phyloP scores from a whole-genome alignment of 2,113 vertebrate genomes.

The Thalassoma bifasciatum region DNA sequence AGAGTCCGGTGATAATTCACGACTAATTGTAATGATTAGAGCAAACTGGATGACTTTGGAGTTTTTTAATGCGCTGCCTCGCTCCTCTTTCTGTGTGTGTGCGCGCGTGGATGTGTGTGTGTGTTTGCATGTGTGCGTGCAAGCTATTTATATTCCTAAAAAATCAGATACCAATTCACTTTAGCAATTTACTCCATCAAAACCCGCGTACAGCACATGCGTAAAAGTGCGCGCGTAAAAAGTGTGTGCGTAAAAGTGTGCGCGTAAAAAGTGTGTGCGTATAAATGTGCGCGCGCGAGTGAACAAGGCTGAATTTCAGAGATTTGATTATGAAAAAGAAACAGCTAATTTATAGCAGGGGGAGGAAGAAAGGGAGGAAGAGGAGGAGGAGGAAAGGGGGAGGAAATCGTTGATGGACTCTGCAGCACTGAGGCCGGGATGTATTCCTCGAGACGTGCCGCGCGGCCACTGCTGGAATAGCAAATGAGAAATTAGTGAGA shows the following conservation, averaged over 20 bases:
- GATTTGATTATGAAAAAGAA: conserved; percentile 91
- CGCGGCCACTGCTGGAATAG: conserved; percentile 92
- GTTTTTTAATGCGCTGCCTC: conserved; percentile 87
- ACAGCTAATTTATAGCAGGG: conserved; percentile 88
- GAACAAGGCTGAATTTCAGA: conserved; percentile 84
- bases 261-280: neutral
- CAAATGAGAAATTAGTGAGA: conserved; percentile 98
- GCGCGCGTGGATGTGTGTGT: neutral
- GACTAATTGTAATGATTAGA: conserved; percentile 99
- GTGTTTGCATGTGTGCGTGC: neutral
- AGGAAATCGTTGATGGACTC: conserved; percentile 83
- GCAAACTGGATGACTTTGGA: conserved; percentile 99
- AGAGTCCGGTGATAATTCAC: conserved; percentile 99
- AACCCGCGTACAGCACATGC: conserved; percentile 6
- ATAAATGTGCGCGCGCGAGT: conserved; percentile 35
- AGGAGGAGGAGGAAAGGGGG: conserved; percentile 10
- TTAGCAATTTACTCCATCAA: conserved; percentile 14
- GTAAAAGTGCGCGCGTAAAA: neutral
- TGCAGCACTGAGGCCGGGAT: conserved; percentile 85
- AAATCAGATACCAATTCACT: conserved; percentile 37
- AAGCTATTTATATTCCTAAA: neutral
- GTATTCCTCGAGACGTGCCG: conserved; percentile 90
- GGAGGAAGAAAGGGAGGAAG: neutral
- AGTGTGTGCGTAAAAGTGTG: neutral
- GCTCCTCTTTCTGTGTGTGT: neutral